Base-by-base conservation (phyloP, 2,797 vertebrate genomes). In the Yasuhikotakia modesta region DNA sequence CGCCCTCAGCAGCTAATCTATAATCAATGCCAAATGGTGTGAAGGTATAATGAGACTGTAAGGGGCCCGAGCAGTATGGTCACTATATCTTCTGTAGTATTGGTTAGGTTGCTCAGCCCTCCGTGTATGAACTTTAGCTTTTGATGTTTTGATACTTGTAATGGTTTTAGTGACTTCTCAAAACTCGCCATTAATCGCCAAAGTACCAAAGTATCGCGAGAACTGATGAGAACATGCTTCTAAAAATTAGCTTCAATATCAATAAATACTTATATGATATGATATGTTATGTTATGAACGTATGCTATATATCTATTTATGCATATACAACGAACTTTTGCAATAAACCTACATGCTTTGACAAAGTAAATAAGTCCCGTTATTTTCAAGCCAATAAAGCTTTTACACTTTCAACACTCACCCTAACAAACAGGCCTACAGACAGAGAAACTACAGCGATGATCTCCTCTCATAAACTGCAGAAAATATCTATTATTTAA, bases 11-110 rank as follows among this genome's bases (percentile, higher is more conserved):
- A 61, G 55, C 64, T 67, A 27, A 53, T 61, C 48, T 78, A 50
- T 81, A 79, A 76, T 78, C 57, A 58, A 66, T 68, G 16, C 68
- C 69, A 57, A 79, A 73, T 68, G 77, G 35, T 68, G 60, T 63
- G 75, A 52, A 21, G 55, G 35, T 70, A 64, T 72, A 67, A 81
- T 72, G 53, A 60, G 30, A 48, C 74, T 52, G 52, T 63, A 73
- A 77, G 60, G 22, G 69, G 63, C 65, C 48, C 53, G 32, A 32
- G 21, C 45, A 52, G 58, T 50, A 69, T 61, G 30, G 57, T 35
- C 45, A 77, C 45, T 39, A 10, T 24, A 70, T 39, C 55, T 53
- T 10, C 61, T 4, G 50, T 50, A 43, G 22, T 50, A 69, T 60
- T 77, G 65, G 53, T 58, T 43, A 57, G 24, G 22, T 46, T 46